Percentiles rank a stretch among this genome's conserved stretches.
These are phyloP conservation scores for Xylocampa areola DNA, from an alignment of 2,888 invertebrate genomes.

Conservation along the genomic window DNA sequence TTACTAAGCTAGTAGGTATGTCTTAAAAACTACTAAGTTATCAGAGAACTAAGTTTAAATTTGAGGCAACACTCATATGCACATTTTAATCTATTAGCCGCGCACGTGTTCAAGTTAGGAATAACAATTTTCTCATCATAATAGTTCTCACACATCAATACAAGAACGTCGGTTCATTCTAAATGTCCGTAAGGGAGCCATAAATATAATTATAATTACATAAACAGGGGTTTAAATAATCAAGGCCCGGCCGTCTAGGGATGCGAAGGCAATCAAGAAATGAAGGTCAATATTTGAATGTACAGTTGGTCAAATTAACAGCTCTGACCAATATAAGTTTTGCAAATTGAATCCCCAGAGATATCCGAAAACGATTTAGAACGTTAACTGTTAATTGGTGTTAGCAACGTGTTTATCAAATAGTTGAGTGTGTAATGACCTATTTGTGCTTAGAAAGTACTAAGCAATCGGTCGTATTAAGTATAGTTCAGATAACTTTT, in stretches of 20 bases:
- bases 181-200: constrained; percentile 14
- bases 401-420: constrained; percentile 23
- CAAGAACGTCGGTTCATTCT: constrained; percentile 7
- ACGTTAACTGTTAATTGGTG: constrained; percentile 37
- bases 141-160: neutral
- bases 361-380: constrained; percentile 53
- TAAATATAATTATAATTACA: constrained; percentile 43
- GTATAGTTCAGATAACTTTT: too few species aligned
- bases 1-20: too few species aligned
- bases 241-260: constrained; percentile 58
- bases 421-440: neutral
- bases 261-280: constrained; percentile 69
- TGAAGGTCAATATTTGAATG: constrained; percentile 68
- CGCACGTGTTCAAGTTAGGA: too few species aligned
- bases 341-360: constrained; percentile 66
- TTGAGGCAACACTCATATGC: too few species aligned
- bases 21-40: too few species aligned
- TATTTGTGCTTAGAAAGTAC: constrained; percentile 2
- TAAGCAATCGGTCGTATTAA: too few species aligned
- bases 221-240: constrained; percentile 40
- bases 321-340: constrained; percentile 75
- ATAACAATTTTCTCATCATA: neutral
- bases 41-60: too few species aligned
- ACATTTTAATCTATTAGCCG: too few species aligned
- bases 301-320: constrained; percentile 67